These are phyloP conservation scores for Phallusia fumigata DNA, from an alignment of 23 tunicate genomes.

Conservation along the genomic window DNA sequence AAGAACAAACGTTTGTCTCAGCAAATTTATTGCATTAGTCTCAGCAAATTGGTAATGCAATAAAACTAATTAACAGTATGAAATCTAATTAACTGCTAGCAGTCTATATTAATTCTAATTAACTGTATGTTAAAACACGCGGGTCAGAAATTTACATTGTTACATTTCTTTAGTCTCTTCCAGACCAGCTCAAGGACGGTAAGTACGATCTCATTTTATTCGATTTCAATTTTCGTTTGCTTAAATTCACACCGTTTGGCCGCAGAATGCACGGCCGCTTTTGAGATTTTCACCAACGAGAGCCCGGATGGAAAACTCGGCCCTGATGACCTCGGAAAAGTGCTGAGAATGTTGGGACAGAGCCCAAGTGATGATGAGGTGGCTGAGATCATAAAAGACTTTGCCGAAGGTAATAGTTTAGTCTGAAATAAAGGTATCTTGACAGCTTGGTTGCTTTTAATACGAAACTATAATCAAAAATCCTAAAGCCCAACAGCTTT, in stretches of 20 bases:
- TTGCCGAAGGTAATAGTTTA: slow-evolving; percentile 63
- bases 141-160: too few species aligned
- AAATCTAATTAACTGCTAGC: too few species aligned
- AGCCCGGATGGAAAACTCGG: slow-evolving; percentile 57
- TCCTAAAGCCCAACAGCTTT: too few species aligned
- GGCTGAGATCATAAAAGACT: slow-evolving; percentile 59
- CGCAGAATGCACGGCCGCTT: slow-evolving; percentile 78
- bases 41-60: too few species aligned
- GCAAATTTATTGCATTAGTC: too few species aligned
- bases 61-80: too few species aligned
- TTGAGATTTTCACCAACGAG: slow-evolving; percentile 81
- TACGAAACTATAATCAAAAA: too few species aligned
- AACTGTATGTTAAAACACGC: too few species aligned
- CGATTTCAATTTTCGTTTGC: background rate
- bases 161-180: slow-evolving; percentile 12
- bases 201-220: background rate
- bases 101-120: too few species aligned
- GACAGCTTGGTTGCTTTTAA: too few species aligned
- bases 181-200: slow-evolving; percentile 23
- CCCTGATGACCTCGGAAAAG: slow-evolving; percentile 58
- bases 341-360: slow-evolving; percentile 79
- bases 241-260: background rate
- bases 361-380: slow-evolving; percentile 72
- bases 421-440: too few species aligned
- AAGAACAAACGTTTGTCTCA: too few species aligned